Percentiles rank a stretch among this genome's conserved stretches.
These are phyloP conservation scores for Papilio polytes DNA, from an alignment of 1,140 invertebrate genomes.

Conservation along the genomic window DNA sequence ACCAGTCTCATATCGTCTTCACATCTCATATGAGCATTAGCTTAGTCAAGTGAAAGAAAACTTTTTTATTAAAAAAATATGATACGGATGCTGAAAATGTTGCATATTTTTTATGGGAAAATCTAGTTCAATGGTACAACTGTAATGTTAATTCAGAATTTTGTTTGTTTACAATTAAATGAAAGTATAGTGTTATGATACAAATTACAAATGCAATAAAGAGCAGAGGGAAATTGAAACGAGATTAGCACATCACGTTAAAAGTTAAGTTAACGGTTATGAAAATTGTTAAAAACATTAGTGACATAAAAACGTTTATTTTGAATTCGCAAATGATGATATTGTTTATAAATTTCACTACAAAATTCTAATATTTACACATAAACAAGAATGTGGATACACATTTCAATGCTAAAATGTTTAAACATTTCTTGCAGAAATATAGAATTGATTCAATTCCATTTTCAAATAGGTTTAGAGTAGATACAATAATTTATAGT, in stretches of 20 bases:
- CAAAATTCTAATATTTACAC: neutral
- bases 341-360: too few relatives aligned
- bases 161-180: too few relatives aligned
- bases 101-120: neutral
- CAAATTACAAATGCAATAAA: too few relatives aligned
- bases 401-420: neutral
- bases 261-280: too few relatives aligned
- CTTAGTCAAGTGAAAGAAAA: constrained; percentile 33
- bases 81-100: neutral
- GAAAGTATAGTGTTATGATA: too few relatives aligned
- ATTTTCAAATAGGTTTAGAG: constrained; percentile 28
- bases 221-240: too few relatives aligned
- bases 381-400: neutral
- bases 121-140: neutral
- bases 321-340: too few relatives aligned
- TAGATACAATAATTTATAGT: constrained; percentile 36
- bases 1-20: constrained; percentile 13
- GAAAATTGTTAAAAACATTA: too few relatives aligned
- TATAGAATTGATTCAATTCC: neutral
- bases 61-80: constrained; percentile 23
- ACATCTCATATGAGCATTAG: constrained; percentile 30
- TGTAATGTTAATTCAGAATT: too few relatives aligned
- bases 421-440: constrained; percentile 48
- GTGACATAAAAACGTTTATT: too few relatives aligned
- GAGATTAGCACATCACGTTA: too few relatives aligned